Conservation (phyloP, 2,113 vertebrate species). For the Sigmodon hispidus region DNA sequence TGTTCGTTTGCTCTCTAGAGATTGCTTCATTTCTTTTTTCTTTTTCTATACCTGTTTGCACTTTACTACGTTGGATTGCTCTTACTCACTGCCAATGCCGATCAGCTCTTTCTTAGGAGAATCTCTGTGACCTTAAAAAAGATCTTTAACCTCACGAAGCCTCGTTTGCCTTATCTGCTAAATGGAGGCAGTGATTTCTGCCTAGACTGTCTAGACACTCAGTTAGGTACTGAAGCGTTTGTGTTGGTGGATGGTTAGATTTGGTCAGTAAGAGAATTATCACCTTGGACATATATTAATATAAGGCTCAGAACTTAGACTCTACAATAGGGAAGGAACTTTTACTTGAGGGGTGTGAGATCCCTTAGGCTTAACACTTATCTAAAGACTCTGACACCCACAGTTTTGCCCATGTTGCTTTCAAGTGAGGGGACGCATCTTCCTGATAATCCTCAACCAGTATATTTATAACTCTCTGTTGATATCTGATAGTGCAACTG, state of each 20-base stretch:
- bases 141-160: not conserved
- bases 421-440: not conserved
- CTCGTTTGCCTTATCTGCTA: conserved; percentile 2
- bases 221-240: not conserved
- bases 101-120: not conserved
- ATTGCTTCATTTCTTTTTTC: conserved; percentile 70
- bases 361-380: not conserved
- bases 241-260: not conserved
- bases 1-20: conserved; percentile 38
- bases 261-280: not conserved
- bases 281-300: not conserved
- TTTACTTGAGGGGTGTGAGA: rapidly evolving
- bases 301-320: not conserved
- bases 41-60: not conserved
- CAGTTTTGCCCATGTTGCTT: not conserved
- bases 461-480: not conserved
- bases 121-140: conserved; percentile 19
- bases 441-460: not conserved
- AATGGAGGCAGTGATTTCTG: not conserved
- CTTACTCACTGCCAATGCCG: not conserved
- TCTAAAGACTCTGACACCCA: not conserved
- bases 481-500: conserved; percentile 13
- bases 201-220: not conserved
- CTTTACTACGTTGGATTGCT: not conserved
- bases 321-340: not conserved